These are phyloP conservation scores for Sycobia sp. DNA, from an alignment of 1,140 invertebrate species.

Conservation along the genomic window DNA sequence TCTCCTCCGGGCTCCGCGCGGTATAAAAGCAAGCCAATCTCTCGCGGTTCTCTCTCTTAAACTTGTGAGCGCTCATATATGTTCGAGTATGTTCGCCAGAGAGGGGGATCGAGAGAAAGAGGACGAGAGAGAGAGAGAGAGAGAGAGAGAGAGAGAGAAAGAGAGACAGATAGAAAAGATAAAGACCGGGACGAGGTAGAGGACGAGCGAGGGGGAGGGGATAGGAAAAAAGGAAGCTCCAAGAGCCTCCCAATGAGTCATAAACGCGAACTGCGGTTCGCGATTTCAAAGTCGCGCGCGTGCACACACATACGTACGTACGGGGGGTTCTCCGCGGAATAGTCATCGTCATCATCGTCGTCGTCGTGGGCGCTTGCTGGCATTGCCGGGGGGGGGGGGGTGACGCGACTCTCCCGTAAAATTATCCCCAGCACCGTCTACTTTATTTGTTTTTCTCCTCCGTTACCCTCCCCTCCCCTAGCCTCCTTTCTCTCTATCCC, in stretches of 20 bases:
- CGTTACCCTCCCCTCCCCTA: neutral
- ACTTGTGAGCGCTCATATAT: too few relatives aligned
- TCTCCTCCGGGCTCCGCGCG: too few relatives aligned
- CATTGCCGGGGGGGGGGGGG: neutral
- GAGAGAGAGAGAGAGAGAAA: too few relatives aligned
- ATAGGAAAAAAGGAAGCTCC: constrained; percentile 2
- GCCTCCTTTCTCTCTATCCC: constrained; percentile 8
- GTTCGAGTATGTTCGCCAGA: too few relatives aligned
- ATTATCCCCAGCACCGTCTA: neutral
- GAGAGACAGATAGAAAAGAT: too few relatives aligned
- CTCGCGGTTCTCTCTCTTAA: too few relatives aligned
- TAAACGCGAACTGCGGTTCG: neutral
- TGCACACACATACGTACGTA: neutral
- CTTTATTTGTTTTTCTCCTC: constrained; percentile 29
- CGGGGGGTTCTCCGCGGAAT: constrained; percentile 28
- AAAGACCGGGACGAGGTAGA: too few relatives aligned
- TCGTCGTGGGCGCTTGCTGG: neutral
- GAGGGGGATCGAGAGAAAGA: too few relatives aligned
- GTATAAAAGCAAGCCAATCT: too few relatives aligned
- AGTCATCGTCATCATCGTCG: constrained; percentile 30
- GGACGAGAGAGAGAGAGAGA: too few relatives aligned
- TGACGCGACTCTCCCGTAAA: neutral
- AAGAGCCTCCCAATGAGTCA: too few relatives aligned
- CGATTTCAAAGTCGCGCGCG: constrained; percentile 2
- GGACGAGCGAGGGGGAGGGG: too few relatives aligned